Percentiles rank a stretch among this genome's conserved stretches.
Evolutionary conservation across 30 jellyfish, hydroid and myxozoan species (phyloP).

Genomic region (Rhopilema esculentum): DNA sequence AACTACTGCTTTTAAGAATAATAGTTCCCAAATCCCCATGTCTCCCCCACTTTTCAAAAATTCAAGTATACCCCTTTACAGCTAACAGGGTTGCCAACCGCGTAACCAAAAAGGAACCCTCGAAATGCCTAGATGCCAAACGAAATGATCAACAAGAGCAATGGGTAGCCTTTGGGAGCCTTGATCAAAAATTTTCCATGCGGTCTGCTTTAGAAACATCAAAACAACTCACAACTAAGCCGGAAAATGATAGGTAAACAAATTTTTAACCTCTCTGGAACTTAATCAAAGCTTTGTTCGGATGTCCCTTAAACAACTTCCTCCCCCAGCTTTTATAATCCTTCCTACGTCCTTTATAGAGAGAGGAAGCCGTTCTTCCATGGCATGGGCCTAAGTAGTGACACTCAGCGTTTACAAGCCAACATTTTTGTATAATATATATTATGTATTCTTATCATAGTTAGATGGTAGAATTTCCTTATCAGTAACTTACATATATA

Average conservation of each 20-base stretch:
- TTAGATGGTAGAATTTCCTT: neutral
- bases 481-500: constrained; percentile 32
- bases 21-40: no score
- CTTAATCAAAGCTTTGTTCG: neutral
- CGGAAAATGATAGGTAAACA: neutral
- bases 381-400: neutral
- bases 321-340: neutral
- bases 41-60: no score
- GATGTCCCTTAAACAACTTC: neutral
- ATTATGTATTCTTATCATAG: neutral
- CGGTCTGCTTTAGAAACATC: neutral
- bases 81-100: no score
- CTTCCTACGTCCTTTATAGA: neutral
- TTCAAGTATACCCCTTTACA: no score
- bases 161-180: neutral
- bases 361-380: neutral
- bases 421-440: neutral
- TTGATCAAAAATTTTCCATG: neutral
- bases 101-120: no score
- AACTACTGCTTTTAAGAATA: no score
- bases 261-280: neutral
- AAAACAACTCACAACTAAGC: neutral
- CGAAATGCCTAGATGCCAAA: no score
- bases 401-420: neutral
- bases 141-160: neutral